Conservation (phyloP, 2,113 vertebrate genomes). For the Leptosomus discolor region DNA sequence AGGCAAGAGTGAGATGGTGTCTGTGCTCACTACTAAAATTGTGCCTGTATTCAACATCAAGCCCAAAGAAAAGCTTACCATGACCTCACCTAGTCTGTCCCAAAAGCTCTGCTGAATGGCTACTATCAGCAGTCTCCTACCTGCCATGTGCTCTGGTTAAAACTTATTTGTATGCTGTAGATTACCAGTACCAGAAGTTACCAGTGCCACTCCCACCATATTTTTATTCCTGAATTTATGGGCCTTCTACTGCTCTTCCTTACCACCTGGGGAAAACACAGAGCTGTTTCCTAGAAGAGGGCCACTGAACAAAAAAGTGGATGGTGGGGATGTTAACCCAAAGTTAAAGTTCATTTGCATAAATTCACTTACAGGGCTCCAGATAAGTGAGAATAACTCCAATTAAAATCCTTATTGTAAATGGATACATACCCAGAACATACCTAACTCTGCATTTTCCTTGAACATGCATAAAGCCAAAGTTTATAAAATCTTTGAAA, state of each 20-base stretch:
- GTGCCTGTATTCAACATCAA: background rate
- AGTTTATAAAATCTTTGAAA: background rate
- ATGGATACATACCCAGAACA: fast-evolving
- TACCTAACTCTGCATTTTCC: background rate
- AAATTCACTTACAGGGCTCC: background rate
- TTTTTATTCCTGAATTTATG: background rate
- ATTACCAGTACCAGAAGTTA: background rate
- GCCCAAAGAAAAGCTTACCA: background rate
- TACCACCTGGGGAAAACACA: background rate
- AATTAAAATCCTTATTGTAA: background rate
- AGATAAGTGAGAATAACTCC: background rate
- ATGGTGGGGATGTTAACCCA: background rate
- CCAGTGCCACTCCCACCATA: background rate
- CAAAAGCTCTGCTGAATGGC: background rate
- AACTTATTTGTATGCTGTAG: background rate
- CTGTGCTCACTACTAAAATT: background rate
- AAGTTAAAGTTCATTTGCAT: background rate
- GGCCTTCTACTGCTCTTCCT: background rate
- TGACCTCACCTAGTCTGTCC: background rate
- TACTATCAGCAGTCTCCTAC: background rate
- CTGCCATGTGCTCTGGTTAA: background rate
- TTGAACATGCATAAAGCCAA: background rate
- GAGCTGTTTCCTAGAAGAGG: background rate
- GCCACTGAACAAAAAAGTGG: background rate
- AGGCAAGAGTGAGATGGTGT: background rate